phyloP scores from a whole-genome alignment of 1,140 invertebrate species.

The Magallana angulata region DNA sequence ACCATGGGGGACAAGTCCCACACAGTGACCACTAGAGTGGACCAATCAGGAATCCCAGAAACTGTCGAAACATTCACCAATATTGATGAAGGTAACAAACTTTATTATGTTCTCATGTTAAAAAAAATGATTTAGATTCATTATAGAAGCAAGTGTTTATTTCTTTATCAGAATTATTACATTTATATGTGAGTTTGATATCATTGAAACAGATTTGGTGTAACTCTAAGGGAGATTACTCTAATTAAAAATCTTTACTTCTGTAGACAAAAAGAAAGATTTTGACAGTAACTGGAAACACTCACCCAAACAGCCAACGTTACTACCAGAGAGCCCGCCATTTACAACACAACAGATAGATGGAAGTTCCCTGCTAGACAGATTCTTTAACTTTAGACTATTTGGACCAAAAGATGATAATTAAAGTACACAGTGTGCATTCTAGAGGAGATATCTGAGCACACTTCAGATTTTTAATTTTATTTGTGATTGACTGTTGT shows the following conservation, averaged over 20 bases:
- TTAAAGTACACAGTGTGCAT: not conserved
- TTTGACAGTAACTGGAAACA: not conserved
- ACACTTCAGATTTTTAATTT: not conserved
- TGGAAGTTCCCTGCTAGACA: not conserved
- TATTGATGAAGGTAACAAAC: conserved; percentile 59
- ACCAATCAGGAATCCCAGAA: conserved; percentile 56
- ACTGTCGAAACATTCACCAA: conserved; percentile 61
- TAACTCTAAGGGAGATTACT: not conserved
- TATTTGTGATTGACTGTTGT: not conserved
- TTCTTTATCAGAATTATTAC: too few species aligned
- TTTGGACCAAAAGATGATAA: conserved; percentile 28
- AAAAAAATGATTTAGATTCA: too few species aligned
- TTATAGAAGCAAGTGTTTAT: too few species aligned
- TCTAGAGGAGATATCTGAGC: too few species aligned
- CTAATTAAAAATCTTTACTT: not conserved
- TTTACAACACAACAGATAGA: not conserved
- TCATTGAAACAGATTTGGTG: too few species aligned
- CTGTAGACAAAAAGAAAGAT: not conserved
- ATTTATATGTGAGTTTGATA: too few species aligned
- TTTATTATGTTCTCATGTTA: too few species aligned
- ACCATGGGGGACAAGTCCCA: conserved; percentile 59
- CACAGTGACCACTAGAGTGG: conserved; percentile 58
- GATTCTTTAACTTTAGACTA: not conserved
- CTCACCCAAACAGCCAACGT: not conserved
- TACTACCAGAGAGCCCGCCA: not conserved